phyloP scores from a whole-genome alignment of 2,888 invertebrate genomes.

The Dasypolia templi region DNA sequence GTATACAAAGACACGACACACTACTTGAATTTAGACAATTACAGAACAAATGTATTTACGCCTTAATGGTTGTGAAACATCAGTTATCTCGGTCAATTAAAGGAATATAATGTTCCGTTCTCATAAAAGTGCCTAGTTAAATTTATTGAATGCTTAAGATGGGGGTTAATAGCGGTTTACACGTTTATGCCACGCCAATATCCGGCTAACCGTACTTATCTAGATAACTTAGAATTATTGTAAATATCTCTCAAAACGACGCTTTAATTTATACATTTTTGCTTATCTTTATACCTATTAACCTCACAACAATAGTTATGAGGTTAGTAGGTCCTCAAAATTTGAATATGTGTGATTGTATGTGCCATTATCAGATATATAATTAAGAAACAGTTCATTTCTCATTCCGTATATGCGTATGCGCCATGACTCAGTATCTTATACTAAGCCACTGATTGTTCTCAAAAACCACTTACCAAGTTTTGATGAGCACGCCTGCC shows the following conservation, averaged over 20 bases:
- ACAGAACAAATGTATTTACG: conserved; percentile 15
- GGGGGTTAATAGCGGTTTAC: conserved; percentile 38
- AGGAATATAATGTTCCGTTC: conserved; percentile 19
- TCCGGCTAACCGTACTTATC: conserved; percentile 17
- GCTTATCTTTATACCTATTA: too few species aligned
- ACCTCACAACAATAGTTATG: conserved; percentile 16
- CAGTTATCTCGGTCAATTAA: conserved; percentile 43
- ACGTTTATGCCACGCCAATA: conserved; percentile 17
- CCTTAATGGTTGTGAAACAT: conserved; percentile 27
- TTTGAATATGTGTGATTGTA: conserved; percentile 48
- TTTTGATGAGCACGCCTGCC: conserved; percentile 54
- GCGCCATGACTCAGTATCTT: conserved; percentile 57
- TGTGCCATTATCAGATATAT: conserved; percentile 49
- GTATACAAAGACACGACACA: conserved; percentile 34
- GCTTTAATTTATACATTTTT: conserved; percentile 3
- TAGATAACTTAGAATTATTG: not conserved
- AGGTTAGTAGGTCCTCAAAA: conserved; percentile 53
- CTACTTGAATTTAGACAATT: conserved; percentile 21
- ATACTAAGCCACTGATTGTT: conserved; percentile 66
- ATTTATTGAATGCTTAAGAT: conserved; percentile 30
- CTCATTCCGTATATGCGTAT: conserved; percentile 38
- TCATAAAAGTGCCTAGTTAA: conserved; percentile 41
- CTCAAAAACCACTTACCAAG: conserved; percentile 49
- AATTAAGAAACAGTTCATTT: conserved; percentile 61
- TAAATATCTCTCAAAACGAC: not conserved